phyloP scores from a whole-genome alignment of 64 coral and sea anemone genomes.

The Porites lutea region DNA sequence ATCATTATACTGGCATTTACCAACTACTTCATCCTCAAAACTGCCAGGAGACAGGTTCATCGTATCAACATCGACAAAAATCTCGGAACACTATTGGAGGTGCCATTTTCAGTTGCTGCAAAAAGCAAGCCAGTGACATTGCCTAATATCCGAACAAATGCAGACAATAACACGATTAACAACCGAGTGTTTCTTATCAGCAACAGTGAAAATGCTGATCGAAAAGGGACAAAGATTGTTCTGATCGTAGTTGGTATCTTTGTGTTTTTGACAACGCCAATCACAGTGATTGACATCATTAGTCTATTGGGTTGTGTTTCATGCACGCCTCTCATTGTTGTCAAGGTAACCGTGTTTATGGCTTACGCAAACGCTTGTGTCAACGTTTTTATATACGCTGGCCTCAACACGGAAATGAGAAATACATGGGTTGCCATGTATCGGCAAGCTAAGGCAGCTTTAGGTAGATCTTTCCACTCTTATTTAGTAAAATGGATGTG shows the following conservation, averaged over 20 bases:
- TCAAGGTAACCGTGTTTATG: constrained; percentile 67
- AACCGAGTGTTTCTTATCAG: neutral
- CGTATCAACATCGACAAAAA: constrained; percentile 47
- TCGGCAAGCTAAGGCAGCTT: neutral
- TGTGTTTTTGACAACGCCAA: constrained; percentile 64
- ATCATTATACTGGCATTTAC: constrained; percentile 65
- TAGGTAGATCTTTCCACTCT: neutral
- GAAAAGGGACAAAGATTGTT: constrained; percentile 52
- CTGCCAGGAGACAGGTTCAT: constrained; percentile 75
- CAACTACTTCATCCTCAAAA: constrained; percentile 84
- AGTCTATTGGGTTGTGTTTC: constrained; percentile 20
- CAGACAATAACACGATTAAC: neutral
- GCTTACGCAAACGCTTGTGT: constrained; percentile 70
- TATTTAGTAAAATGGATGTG: too few species aligned
- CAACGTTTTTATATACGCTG: constrained; percentile 81
- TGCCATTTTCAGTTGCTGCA: neutral
- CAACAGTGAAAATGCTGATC: neutral
- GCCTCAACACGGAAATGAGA: constrained; percentile 73
- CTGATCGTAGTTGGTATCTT: constrained; percentile 71
- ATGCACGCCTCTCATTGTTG: constrained; percentile 28
- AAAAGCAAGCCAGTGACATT: neutral
- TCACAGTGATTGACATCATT: constrained; percentile 73
- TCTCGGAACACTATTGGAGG: neutral
- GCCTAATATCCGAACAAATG: neutral
- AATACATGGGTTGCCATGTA: constrained; percentile 46